Evolutionary conservation across 2,113 vertebrate genomes (phyloP), one percentile per base, ranked within the genome.

Genomic region (Turdus rufiventris): DNA sequence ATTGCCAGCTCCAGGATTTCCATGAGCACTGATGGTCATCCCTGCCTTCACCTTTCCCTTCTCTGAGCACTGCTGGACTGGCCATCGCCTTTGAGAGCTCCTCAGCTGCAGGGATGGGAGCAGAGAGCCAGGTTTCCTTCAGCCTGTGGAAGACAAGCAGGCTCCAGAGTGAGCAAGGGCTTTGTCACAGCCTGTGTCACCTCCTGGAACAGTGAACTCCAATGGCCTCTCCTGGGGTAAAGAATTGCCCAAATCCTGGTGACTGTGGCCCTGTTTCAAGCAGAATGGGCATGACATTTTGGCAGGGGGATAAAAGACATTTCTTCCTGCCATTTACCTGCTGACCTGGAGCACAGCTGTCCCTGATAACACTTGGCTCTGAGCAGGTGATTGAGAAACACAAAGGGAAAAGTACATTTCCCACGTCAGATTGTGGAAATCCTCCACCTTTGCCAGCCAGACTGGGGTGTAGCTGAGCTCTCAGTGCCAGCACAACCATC

Each of bases 1-100:
- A 3, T 45, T 45, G 45, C 70, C 14, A 6, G 24, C 73, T 25
- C 70, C 0, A 0, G 36, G 28, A 48, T 81, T 87, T 54, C 86
- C 5, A 0, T 26, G 6, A n/a, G 10, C 58, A 58, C 34, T 0
- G 0, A 36, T 12, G 75, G 58, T 13, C 58, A 53, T 10, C 26
- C 25, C 33, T 50, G 56, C 70, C 12, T 31, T 38, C 14, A 2
- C 16, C n/a, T 14, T 19, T 53, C 54, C 36, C 19, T 48, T 26
- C 74, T 67, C 8, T 0, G 1, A 56, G 66, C 50, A 9, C 72
- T 23, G 0, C 15, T 21, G 47, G 40, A 1, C 28, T 63, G 61
- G 34, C 7, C 5, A 7, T 2, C 29, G 20, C 45, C 33, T 76
- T 5, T 40, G 53, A 65, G 58, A 89, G 60, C 36, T 45, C 8